Evolutionary conservation across 2,888 invertebrate species (phyloP), one percentile per base, ranked within the genome.

Genomic region (Barypeithes pellucidus): DNA sequence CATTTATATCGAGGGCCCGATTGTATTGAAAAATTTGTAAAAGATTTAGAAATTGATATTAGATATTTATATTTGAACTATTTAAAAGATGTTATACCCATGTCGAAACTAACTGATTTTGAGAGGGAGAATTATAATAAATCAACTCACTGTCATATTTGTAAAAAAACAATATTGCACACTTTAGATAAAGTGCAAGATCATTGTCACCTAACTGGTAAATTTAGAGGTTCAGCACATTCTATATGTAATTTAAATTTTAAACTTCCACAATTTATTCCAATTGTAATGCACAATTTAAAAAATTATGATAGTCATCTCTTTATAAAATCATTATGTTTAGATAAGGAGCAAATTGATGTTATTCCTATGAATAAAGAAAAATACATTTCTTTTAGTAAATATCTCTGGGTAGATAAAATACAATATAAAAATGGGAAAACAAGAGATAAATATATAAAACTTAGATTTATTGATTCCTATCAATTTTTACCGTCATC

Each of bases 291-390:
- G 2, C 36, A 36, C 9, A 36, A 36, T 12, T 54, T 14, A 52
- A 39, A 7, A 16, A 20, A 22, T 52, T 66, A 66, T 18, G 52
- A 66, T 54, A 20, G 36, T 20, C 66, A 66, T 12, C 9, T 66
- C n/a, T 66, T 52, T 22, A 66, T 66, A 9, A 33, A 36, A 36
- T 2, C 1, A 2, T 12, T 36, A 11, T 36, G 36, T 36, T 2
- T 7, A 8, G 2, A 36, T 12, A 8, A 8, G 36, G 36, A 36
- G 3, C 9, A 24, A 12, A 11, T 36, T 36, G 36, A 12, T 8
- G 36, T 36, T 2, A 36, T 36, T 5, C 5, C 36, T 7, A 3
- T 7, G 2, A 36, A 8, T 36, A 36, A 36, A 12, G 36, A 36
- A 36, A 36, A 36, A 12, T 36, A 36, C 9, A 36, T 36, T 3